phyloP scores from a whole-genome alignment of 2,113 vertebrate species.

The Amphilophus citrinellus region DNA sequence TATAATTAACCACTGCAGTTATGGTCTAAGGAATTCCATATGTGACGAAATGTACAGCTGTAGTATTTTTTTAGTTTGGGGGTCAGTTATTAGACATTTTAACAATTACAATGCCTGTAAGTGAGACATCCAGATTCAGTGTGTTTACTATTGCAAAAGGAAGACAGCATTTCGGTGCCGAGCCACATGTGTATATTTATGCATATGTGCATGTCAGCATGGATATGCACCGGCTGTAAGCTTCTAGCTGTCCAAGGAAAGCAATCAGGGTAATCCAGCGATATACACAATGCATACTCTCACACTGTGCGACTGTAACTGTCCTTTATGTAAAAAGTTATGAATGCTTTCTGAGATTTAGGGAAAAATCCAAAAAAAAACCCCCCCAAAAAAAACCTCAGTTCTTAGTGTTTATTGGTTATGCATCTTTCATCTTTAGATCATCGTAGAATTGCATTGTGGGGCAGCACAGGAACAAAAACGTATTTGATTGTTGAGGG shows the following conservation, averaged over 20 bases:
- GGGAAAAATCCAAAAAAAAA: too few relatives aligned
- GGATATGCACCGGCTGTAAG: not conserved
- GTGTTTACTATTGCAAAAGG: not conserved
- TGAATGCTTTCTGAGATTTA: too few relatives aligned
- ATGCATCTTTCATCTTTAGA: not conserved
- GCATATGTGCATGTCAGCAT: not conserved
- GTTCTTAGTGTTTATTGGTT: too few relatives aligned
- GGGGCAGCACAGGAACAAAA: not conserved
- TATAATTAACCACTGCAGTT: not conserved
- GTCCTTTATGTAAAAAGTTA: not conserved
- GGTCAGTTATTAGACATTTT: not conserved
- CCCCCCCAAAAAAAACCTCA: too few relatives aligned
- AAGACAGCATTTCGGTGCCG: not conserved
- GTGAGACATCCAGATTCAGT: not conserved
- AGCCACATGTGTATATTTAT: not conserved
- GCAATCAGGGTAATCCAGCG: not conserved
- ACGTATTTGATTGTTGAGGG: not conserved
- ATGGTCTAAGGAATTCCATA: constrained; percentile 11
- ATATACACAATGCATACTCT: not conserved
- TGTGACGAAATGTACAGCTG: constrained; percentile 15
- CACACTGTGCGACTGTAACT: not conserved
- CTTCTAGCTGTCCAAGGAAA: not conserved
- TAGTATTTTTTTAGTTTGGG: constrained; percentile 45
- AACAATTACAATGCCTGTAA: not conserved
- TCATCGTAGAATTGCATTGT: not conserved